These are phyloP conservation scores for Cephus runcator DNA, from an alignment of 2,888 invertebrate species.

Conservation along the genomic window DNA sequence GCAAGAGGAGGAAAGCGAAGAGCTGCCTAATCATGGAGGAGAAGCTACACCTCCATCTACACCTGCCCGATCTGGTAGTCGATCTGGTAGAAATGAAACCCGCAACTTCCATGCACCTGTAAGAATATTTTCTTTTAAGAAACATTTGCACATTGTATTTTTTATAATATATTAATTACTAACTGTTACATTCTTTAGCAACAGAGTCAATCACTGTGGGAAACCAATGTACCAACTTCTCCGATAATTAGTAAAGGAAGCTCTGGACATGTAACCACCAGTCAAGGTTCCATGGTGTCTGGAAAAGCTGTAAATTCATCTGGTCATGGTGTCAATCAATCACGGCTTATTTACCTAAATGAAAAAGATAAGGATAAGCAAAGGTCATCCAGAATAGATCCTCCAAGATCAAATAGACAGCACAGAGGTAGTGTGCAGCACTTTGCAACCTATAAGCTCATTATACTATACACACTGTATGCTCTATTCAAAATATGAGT, in stretches of 20 bases:
- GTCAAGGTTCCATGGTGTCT: conserved; percentile 59
- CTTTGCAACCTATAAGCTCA: not conserved
- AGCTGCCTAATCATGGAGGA: conserved; percentile 54
- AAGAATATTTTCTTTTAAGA: not conserved
- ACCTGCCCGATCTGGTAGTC: conserved; percentile 53
- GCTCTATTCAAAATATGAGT: not conserved
- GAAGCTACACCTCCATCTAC: conserved; percentile 65
- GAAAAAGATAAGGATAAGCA: conserved; percentile 54
- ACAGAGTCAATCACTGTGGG: conserved; percentile 53
- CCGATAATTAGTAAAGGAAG: conserved; percentile 60
- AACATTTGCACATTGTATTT: not conserved
- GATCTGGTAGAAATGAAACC: conserved; percentile 51
- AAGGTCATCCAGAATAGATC: conserved; percentile 48
- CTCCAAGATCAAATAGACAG: conserved; percentile 49
- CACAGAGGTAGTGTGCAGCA: conserved; percentile 50
- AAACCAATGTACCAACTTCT: conserved; percentile 53
- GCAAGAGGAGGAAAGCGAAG: conserved; percentile 64
- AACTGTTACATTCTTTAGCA: conserved; percentile 39
- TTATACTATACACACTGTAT: not conserved
- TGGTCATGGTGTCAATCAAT: conserved; percentile 49
- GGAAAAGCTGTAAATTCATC: conserved; percentile 51
- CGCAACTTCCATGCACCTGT: conserved; percentile 51
- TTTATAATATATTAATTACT: not conserved
- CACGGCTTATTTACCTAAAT: conserved; percentile 54
- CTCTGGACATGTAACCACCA: conserved; percentile 59